Conservation (phyloP, 2,113 vertebrate genomes). For the Tachuris rubrigastra region DNA sequence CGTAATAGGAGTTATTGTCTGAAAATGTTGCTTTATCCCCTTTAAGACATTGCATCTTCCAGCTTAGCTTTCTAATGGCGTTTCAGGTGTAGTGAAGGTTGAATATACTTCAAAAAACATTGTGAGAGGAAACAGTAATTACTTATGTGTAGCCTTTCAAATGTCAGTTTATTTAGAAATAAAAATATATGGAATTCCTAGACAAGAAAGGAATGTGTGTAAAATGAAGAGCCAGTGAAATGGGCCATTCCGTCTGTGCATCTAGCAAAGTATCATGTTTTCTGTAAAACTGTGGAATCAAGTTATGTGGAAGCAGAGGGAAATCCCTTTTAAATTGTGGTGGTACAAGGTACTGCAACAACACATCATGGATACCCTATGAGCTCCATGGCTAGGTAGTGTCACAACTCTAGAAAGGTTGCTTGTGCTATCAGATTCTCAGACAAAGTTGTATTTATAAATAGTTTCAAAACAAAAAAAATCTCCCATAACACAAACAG, state of each 20-base stretch:
- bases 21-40: neutral
- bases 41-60: neutral
- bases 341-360: neutral
- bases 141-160: neutral
- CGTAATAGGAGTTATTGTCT: neutral
- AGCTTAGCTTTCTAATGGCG: neutral
- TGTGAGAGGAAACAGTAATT: neutral
- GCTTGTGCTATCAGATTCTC: neutral
- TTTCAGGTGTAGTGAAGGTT: neutral
- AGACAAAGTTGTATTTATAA: neutral
- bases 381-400: neutral
- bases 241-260: neutral
- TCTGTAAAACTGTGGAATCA: neutral
- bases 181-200: neutral
- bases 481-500: neutral
- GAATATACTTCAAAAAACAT: neutral
- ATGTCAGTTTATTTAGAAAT: neutral
- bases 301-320: neutral
- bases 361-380: neutral
- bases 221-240: neutral
- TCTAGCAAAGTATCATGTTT: neutral
- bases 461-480: neutral
- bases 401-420: neutral
- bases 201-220: neutral
- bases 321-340: neutral